Evolutionary conservation across 2,888 invertebrate genomes (phyloP), one percentile per base, ranked within the genome.

Genomic region (Morpho helenor): DNA sequence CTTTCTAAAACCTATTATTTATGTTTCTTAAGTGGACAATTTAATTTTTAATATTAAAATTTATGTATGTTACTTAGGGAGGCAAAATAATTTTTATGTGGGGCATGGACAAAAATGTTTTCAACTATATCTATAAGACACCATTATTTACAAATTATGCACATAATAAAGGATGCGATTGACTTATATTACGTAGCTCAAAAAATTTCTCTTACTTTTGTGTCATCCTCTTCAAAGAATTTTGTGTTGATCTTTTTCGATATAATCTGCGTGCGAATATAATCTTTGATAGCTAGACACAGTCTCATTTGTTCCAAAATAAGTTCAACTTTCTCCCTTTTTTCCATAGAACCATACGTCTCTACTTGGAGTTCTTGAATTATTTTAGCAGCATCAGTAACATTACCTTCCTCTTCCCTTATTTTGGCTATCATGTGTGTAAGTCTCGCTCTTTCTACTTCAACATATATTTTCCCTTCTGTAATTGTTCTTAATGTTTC

Each of bases 381-480:
- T 56, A 98, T 96, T 66, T 95, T 94, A 0, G 98, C 98, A 10
- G 99, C 99, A 72, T 96, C 98, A 7, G 95, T 91, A 2, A 97
- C 92, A 80, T 98, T 94, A 10, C 94, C 95, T 76, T 96, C 96
- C 2, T 94, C 94, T 74, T 98, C 96, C 65, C 96, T 95, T 57
- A 97, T 94, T 76, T 96, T 94, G 0, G 97, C 96, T 62, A 98
- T 84, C 68, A 95, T 96, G 73, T 98, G 96, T 0, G 99, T 99
- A 7, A 99, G 90, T 56, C 99, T 93, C 5, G 99, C 99, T 72
- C 99, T 92, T 84, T 99, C 99, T 7, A 99, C 98, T 92, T 99
- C 99, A n/a, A 99, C 99, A 81, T 99, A 99, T 67, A 99, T 99
- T 94, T 99, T 99, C 66, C 99, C 99, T 78, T 98, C 99, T 0